Evolutionary conservation across 2,888 invertebrate species (phyloP), one percentile per base, ranked within the genome.

Genomic region (Phengaris arion): DNA sequence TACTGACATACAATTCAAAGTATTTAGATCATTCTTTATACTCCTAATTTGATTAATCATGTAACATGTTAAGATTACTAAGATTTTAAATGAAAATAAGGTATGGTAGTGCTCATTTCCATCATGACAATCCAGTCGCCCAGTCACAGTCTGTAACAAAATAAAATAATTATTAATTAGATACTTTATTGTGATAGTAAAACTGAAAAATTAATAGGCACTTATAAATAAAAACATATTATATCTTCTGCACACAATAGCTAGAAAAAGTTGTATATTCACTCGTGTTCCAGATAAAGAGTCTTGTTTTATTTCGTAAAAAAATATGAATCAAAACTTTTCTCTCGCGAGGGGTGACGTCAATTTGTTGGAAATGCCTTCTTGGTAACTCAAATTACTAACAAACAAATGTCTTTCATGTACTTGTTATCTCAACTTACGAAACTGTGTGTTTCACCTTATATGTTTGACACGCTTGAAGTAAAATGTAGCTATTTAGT

Each of bases 301-400:
- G 52, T 64, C 46, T 78, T 77, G 77, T 75, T 74, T 77, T 72
- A 45, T 77, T 79, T 78, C 73, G 76, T 82, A 83, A 81, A 81
- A 22, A 82, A 83, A 86, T 83, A 85, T 86, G 83, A 89, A 87
- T 87, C 85, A 87, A 89, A 89, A 90, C 85, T 91, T 91, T 89
- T 87, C 83, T 85, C 82, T 84, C 81, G 84, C 81, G 83, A 85
- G 83, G 83, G 87, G 87, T 85, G 87, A 88, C 86, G 87, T 88
- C 89, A 90, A 91, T 89, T 91, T 90, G 86, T 81, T 85, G 85
- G 85, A 86, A 87, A 86, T 82, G 85, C 85, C 86, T 85, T 85
- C 84, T 81, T 81, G 81, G 81, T 82, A 85, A 85, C 83, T 88
- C 85, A 84, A 89, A 89, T 90, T 87, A 88, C 90, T 88, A 83